Evolutionary conservation across 2,113 vertebrate species (phyloP), one percentile per base, ranked within the genome.

Genomic region (Eclectus roratus): DNA sequence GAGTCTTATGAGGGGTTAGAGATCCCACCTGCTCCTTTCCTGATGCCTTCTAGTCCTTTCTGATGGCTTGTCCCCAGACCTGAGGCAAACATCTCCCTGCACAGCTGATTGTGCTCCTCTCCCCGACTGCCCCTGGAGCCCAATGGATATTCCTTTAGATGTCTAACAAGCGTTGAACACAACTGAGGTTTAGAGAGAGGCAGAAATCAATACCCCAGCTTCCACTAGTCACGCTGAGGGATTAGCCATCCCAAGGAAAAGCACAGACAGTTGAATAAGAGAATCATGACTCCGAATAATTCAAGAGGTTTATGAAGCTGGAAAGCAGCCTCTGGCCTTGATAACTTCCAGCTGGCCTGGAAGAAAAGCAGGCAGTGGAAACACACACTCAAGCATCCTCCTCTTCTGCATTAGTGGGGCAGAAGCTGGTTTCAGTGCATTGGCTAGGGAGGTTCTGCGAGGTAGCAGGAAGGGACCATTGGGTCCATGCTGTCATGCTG

Each of bases 271-370:
- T 44, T 97, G 97, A 94, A 96, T 85, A 97, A 95, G 91, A 94
- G 97, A 98, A 97, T 96, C 98, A 98, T 98, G 98, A 98, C 98
- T 98, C 94, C 56, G 98, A 98, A 98, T 98, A 98, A 90, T 80
- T 63, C 97, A 37, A 55, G 93, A 96, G 98, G 98, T 98, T 98
- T 98, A 98, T 98, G 97, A 97, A 98, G 96, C 96, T 96, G 82
- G 89, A 93, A 93, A 96, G 96, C 96, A 89, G 97, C 93, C 96
- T 81, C 95, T 94, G 97, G 96, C 97, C 97, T 39, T 15, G 94
- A 83, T 96, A 95, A 98, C 96, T 97, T 92, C 92, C 97, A 97
- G 96, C 91, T 96, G 94, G 95, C 96, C 93, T 60, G 16, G 78
- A 82, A 91, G 55, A 92, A 90, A 94, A 84, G 96, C 78, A 29